Percentiles rank a stretch among this genome's conserved stretches.
phyloP scores from a whole-genome alignment of 2,888 invertebrate genomes.

The Calliopum simillimum region DNA sequence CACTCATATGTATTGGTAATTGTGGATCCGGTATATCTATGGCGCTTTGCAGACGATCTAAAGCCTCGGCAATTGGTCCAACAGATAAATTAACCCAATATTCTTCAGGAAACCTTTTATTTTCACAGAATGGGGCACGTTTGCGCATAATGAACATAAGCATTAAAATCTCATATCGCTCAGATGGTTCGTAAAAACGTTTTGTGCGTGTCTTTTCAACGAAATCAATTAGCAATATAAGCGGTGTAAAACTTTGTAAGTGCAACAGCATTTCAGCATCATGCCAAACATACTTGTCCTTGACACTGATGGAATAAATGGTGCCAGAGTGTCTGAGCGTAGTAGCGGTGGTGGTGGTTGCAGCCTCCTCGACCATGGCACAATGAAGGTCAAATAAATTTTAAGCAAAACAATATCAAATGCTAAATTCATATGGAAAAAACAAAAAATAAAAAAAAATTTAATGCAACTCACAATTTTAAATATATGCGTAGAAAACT shows the following conservation, averaged over 20 bases:
- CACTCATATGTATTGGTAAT: constrained; percentile 31
- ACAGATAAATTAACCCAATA: constrained; percentile 62
- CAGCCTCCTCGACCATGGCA: constrained; percentile 23
- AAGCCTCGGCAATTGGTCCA: constrained; percentile 51
- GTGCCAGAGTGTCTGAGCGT: constrained; percentile 1
- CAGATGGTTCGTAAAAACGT: constrained; percentile 60
- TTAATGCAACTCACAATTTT: too few relatives aligned
- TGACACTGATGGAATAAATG: constrained; percentile 7
- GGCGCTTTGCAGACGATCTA: constrained; percentile 30
- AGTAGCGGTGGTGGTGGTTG: too few relatives aligned
- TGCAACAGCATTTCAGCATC: constrained; percentile 60
- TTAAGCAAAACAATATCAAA: too few relatives aligned
- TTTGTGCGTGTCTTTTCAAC: constrained; percentile 62
- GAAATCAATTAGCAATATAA: constrained; percentile 59
- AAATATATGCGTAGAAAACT: background rate
- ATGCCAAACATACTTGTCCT: constrained; percentile 56
- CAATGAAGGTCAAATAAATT: constrained; percentile 13
- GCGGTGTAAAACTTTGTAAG: constrained; percentile 59
- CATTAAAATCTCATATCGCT: constrained; percentile 61
- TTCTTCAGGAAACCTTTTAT: constrained; percentile 61
- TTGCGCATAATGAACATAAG: constrained; percentile 59
- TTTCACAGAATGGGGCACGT: constrained; percentile 61
- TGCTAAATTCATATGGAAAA: too few relatives aligned
- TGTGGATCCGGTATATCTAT: constrained; percentile 32
- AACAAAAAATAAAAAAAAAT: too few relatives aligned